Percentiles rank a stretch among this genome's conserved stretches.
Evolutionary conservation across 2,797 vertebrate genomes (phyloP).

Genomic region (Bucorvus abyssinicus): DNA sequence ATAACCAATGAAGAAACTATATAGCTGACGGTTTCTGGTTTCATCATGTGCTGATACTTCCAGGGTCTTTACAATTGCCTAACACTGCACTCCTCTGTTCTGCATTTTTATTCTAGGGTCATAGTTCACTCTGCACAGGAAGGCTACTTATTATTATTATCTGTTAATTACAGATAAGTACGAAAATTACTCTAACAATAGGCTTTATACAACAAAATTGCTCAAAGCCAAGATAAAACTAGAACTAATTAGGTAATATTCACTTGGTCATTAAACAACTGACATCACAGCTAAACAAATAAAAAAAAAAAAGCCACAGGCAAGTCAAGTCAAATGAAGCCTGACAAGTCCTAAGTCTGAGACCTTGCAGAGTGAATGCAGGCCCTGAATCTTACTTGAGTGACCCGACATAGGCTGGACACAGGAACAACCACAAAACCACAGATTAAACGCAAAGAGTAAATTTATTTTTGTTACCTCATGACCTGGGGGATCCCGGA

Average conservation of each 20-base stretch:
- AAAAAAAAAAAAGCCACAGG: background rate
- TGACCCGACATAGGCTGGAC: background rate
- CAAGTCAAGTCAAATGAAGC: background rate
- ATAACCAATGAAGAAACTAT: background rate
- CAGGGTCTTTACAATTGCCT: background rate
- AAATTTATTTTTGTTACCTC: rapidly evolving
- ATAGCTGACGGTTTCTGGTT: background rate
- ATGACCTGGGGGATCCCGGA: background rate
- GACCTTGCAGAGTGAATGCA: background rate
- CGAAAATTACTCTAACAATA: background rate
- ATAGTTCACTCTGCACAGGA: background rate
- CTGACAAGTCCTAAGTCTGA: background rate
- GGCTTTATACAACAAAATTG: background rate
- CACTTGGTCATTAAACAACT: background rate
- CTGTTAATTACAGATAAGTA: background rate
- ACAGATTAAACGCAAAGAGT: rapidly evolving
- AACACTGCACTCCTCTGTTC: background rate
- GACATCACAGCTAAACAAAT: background rate
- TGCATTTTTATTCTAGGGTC: background rate
- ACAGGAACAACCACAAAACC: background rate
- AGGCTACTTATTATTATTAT: background rate
- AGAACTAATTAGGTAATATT: background rate
- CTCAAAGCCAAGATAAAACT: background rate
- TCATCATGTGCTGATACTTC: background rate
- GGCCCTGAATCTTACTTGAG: background rate